A percentile compares a stretch with the other conserved stretches of the same genome.
Conservation (phyloP, 1,140 invertebrate species). For the Cepaea nemoralis region DNA sequence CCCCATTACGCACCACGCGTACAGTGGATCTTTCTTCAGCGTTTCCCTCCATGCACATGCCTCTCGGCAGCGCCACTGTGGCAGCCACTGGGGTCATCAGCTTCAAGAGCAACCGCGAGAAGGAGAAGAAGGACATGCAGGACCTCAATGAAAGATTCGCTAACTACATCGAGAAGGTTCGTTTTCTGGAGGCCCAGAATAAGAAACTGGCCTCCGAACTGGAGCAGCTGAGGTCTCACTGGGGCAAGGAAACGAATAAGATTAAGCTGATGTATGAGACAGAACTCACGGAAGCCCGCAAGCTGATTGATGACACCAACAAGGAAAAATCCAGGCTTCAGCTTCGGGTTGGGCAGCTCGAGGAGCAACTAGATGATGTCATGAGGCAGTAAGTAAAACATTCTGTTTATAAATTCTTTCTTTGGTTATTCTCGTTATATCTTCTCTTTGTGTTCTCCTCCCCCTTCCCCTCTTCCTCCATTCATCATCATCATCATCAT, state of each 20-base stretch:
- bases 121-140: constrained; percentile 73
- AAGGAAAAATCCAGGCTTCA: constrained; percentile 66
- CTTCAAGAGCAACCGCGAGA: constrained; percentile 70
- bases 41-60: constrained; percentile 39
- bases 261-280: constrained; percentile 74
- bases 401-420: no score
- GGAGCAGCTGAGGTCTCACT: constrained; percentile 71
- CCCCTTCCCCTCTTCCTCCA: neutral
- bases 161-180: constrained; percentile 74
- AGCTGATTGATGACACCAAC: constrained; percentile 69
- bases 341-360: constrained; percentile 61
- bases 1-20: constrained; percentile 44
- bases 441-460: constrained; percentile 23
- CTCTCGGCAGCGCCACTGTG: constrained; percentile 41
- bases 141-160: constrained; percentile 74
- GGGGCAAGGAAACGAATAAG: constrained; percentile 72
- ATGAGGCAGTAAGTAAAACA: constrained; percentile 42
- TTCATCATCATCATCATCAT: no score
- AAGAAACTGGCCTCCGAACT: constrained; percentile 72
- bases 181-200: constrained; percentile 74
- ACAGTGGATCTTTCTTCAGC: constrained; percentile 46
- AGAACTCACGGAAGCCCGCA: constrained; percentile 69
- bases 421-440: constrained; percentile 21
- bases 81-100: constrained; percentile 61
- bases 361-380: constrained; percentile 66